A percentile compares a stretch with the other conserved stretches of the same genome.
Conservation (phyloP, 2,797 vertebrate species). For the Pangasius macronema region DNA sequence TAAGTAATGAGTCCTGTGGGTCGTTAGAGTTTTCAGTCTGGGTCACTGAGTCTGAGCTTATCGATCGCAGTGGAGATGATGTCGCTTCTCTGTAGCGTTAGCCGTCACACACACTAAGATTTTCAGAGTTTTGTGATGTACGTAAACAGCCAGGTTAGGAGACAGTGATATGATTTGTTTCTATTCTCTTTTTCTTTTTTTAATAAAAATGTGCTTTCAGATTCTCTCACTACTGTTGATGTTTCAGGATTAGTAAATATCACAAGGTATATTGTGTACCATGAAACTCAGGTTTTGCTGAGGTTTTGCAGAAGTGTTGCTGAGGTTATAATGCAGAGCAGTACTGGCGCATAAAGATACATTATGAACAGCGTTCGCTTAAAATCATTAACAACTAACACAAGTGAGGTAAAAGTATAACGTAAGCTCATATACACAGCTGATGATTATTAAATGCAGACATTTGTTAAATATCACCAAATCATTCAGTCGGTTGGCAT, state of each 20-base stretch:
- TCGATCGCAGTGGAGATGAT: neutral
- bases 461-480: neutral
- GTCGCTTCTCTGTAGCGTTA: neutral
- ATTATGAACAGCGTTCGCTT: neutral
- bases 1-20: conserved; percentile 34
- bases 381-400: neutral
- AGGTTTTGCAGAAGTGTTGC: too few relatives aligned
- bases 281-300: too few relatives aligned
- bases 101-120: too few relatives aligned
- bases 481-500: too few relatives aligned
- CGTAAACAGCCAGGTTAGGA: neutral
- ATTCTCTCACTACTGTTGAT: neutral
- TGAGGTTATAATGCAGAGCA: too few relatives aligned
- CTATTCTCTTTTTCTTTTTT: neutral
- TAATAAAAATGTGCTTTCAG: neutral
- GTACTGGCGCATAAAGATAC: too few relatives aligned
- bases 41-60: conserved; percentile 2
- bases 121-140: neutral
- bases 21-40: neutral
- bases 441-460: neutral
- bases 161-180: neutral
- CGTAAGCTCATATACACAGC: neutral
- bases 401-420: neutral
- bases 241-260: neutral
- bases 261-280: neutral